A percentile compares a stretch with the other conserved stretches of the same genome.
phyloP scores from a whole-genome alignment of 37 sponge, comb jelly and placozoan species.

The Halisarca cf. caerulea region DNA sequence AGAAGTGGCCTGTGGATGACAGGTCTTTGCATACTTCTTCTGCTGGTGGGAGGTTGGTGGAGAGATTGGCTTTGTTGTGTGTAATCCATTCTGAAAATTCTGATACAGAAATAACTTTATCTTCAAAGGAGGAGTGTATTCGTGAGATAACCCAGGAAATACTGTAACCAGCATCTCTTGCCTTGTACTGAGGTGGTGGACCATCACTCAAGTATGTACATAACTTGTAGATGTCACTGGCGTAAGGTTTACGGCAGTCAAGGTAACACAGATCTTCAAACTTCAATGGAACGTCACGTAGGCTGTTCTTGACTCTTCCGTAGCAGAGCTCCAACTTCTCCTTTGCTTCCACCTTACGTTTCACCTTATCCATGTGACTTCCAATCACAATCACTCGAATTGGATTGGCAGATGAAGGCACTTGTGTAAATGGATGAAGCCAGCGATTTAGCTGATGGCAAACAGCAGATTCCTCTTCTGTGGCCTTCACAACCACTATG shows the following conservation, averaged over 20 bases:
- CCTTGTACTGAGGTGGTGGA: background rate
- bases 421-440: background rate
- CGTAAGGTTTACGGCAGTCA: background rate
- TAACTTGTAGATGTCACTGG: background rate
- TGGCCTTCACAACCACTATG: background rate
- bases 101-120: background rate
- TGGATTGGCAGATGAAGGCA: background rate
- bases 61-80: background rate
- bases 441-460: background rate
- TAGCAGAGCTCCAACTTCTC: background rate
- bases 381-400: constrained; percentile 1
- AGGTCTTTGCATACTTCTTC: background rate
- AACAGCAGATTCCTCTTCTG: background rate
- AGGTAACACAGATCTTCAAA: background rate
- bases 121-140: background rate
- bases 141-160: background rate
- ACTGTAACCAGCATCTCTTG: background rate
- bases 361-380: background rate
- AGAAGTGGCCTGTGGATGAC: background rate
- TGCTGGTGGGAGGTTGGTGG: background rate
- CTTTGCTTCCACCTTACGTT: background rate
- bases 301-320: background rate
- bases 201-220: background rate
- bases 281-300: background rate
- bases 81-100: background rate